Evolutionary conservation across 2,797 vertebrate species (phyloP).

Genomic region (Poecilia velifera): DNA sequence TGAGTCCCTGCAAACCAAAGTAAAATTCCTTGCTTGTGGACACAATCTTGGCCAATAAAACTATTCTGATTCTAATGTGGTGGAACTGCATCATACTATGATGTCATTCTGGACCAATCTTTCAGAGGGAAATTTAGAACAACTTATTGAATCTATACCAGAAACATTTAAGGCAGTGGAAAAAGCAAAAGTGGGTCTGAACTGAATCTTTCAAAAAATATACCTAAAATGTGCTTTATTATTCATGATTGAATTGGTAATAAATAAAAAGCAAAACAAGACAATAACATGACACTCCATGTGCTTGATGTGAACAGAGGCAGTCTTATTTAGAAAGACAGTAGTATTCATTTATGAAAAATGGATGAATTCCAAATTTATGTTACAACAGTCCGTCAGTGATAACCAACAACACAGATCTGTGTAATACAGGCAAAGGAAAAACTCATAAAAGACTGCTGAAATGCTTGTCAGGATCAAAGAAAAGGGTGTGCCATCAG

Average conservation of each 20-base stretch:
- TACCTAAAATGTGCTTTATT: background rate
- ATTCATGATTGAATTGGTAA: no score
- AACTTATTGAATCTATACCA: background rate
- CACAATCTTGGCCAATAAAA: background rate
- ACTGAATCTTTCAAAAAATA: background rate
- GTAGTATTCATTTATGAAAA: constrained; percentile 9
- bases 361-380: constrained; percentile 54
- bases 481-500: constrained; percentile 54
- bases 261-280: no score
- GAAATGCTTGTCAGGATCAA: constrained; percentile 44
- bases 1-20: background rate
- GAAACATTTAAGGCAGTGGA: background rate
- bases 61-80: background rate
- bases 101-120: background rate
- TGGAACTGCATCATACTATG: background rate
- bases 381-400: constrained; percentile 41
- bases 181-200: background rate
- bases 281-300: background rate
- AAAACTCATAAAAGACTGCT: constrained; percentile 15
- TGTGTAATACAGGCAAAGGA: constrained; percentile 29
- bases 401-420: constrained; percentile 64
- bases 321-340: background rate
- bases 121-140: background rate
- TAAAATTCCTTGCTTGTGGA: background rate
- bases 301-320: background rate